phyloP scores from a whole-genome alignment of 2,113 vertebrate species.

The Calcarius ornatus region DNA sequence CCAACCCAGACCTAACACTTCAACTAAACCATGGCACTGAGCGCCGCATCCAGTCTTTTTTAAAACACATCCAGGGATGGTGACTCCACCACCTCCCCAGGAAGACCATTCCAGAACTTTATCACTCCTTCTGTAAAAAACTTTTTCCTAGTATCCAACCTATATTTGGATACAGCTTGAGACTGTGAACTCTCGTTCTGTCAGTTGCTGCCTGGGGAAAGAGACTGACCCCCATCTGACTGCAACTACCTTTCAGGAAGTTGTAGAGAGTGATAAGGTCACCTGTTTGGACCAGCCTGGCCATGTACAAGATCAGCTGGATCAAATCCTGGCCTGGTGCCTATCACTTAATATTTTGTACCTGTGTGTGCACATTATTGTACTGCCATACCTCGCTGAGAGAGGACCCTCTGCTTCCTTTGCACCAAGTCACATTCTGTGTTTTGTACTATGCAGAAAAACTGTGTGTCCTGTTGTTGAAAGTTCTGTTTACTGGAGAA shows the following conservation, averaged over 20 bases:
- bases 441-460: neutral
- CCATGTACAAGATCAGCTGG: neutral
- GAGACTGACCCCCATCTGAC: neutral
- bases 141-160: neutral
- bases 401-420: neutral
- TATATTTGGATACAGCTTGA: neutral
- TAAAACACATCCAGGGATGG: neutral
- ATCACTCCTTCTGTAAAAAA: neutral
- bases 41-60: neutral
- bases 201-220: neutral
- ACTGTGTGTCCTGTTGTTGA: neutral
- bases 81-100: neutral
- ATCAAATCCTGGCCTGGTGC: neutral
- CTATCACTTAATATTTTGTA: neutral
- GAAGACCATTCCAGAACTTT: neutral
- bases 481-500: neutral
- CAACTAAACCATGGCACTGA: neutral
- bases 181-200: neutral
- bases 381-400: fast-evolving
- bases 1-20: neutral
- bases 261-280: neutral
- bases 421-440: neutral
- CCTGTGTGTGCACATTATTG: neutral
- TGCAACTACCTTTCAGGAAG: neutral
- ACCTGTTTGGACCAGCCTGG: neutral